These are phyloP conservation scores for Rhinoraja longicauda DNA, from an alignment of 2,797 vertebrate species.

Conservation along the genomic window DNA sequence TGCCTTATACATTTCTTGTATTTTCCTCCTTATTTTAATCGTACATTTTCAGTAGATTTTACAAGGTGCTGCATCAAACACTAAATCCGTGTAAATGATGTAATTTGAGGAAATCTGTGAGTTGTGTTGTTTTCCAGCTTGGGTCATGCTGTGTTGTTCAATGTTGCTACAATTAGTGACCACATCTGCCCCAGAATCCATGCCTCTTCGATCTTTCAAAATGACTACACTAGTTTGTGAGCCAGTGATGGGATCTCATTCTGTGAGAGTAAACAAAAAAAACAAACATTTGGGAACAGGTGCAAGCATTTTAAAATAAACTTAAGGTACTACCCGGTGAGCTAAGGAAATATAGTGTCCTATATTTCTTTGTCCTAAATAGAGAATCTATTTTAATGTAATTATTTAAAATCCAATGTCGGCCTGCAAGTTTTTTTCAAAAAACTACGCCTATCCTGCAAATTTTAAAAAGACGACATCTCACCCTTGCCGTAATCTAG, in stretches of 20 bases:
- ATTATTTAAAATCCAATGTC: slow-evolving; percentile 21
- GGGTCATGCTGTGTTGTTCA: slow-evolving; percentile 6
- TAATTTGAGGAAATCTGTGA: slow-evolving; percentile 3
- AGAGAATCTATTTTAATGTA: slow-evolving; percentile 21
- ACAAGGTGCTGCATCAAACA: slow-evolving; percentile 32
- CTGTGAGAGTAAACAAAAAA: background rate
- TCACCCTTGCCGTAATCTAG: slow-evolving; percentile 2
- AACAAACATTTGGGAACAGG: background rate
- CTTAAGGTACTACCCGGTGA: background rate
- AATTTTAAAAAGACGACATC: slow-evolving; percentile 17
- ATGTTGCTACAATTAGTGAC: slow-evolving; percentile 7
- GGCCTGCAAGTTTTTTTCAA: background rate
- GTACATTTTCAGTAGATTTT: slow-evolving; percentile 35
- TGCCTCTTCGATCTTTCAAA: background rate
- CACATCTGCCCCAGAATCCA: background rate
- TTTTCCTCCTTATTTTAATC: slow-evolving; percentile 15
- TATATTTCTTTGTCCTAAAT: background rate
- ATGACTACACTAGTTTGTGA: slow-evolving; percentile 24
- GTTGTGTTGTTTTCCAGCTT: background rate
- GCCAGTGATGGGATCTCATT: background rate
- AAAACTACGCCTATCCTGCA: background rate
- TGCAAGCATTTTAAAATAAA: background rate
- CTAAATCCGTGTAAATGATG: slow-evolving; percentile 9
- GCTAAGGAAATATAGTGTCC: background rate
- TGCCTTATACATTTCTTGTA: slow-evolving; percentile 30